Percentiles rank a stretch among this genome's conserved stretches.
Evolutionary conservation across 2,797 vertebrate genomes (phyloP).

Genomic region (Halcyon leucocephala): DNA sequence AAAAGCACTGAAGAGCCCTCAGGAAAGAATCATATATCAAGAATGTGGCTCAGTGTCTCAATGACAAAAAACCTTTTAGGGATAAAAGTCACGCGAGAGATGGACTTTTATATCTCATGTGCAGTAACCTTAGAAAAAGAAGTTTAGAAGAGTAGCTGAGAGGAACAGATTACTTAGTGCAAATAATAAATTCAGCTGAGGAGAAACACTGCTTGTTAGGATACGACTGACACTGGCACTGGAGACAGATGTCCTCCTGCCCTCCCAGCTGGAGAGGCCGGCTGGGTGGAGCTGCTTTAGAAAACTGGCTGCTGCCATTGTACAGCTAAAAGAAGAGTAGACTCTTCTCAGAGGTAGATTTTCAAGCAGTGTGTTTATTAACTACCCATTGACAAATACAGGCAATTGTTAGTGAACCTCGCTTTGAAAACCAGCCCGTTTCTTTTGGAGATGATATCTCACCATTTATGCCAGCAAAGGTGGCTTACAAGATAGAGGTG

Average conservation of each 20-base stretch:
- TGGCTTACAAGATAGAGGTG: conserved; percentile 37
- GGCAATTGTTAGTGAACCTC: conserved; percentile 25
- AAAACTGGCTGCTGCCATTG: conserved; percentile 44
- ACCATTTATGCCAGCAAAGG: conserved; percentile 42
- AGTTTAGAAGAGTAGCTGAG: neutral
- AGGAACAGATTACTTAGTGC: neutral
- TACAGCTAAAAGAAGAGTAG: conserved; percentile 17
- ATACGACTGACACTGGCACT: conserved; percentile 40
- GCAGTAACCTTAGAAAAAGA: neutral
- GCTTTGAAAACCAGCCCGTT: conserved; percentile 13
- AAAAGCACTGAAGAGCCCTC: neutral
- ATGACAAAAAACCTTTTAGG: neutral
- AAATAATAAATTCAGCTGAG: conserved; percentile 42
- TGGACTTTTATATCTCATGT: neutral
- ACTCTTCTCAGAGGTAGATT: conserved; percentile 5
- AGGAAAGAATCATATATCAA: neutral
- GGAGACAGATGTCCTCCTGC: conserved; percentile 47
- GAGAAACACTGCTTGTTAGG: conserved; percentile 43
- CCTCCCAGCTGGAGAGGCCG: conserved; percentile 49
- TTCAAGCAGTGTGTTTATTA: conserved; percentile 60
- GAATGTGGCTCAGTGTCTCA: neutral
- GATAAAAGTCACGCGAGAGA: neutral
- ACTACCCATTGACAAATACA: conserved; percentile 39
- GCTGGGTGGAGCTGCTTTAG: conserved; percentile 39
- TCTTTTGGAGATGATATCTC: conserved; percentile 34